Conservation (phyloP, 2,888 invertebrate species). For the Drosophila neonasuta region DNA sequence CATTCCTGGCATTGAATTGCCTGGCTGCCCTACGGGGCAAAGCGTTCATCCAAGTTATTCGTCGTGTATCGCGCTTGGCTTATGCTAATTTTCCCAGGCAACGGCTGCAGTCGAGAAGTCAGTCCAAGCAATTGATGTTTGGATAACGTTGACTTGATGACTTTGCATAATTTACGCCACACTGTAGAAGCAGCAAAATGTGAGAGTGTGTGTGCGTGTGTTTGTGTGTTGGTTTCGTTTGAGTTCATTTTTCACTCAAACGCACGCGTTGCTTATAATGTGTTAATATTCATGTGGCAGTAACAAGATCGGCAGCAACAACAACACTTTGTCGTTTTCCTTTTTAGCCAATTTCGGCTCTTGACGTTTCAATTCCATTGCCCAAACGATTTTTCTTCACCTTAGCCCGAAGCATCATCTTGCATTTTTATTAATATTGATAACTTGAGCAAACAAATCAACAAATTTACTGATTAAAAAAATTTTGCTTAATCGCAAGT, state of each 20-base stretch:
- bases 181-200: constrained; percentile 29
- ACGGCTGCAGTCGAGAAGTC: constrained; percentile 26
- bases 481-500: not conserved
- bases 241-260: constrained; percentile 74
- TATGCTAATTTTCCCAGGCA: constrained; percentile 77
- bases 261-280: constrained; percentile 66
- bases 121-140: constrained; percentile 69
- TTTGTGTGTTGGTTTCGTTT: constrained; percentile 37
- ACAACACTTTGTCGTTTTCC: constrained; percentile 34
- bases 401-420: constrained; percentile 32
- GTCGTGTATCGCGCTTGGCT: constrained; percentile 59
- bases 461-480: not conserved
- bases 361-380: constrained; percentile 71
- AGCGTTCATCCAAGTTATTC: constrained; percentile 49
- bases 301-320: constrained; percentile 23
- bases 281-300: constrained; percentile 67
- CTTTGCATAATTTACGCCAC: constrained; percentile 75
- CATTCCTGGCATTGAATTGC: constrained; percentile 49
- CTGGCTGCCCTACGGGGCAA: constrained; percentile 54
- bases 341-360: constrained; percentile 41
- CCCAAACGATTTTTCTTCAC: constrained; percentile 55
- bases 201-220: not conserved
- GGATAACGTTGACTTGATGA: constrained; percentile 78
- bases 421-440: not conserved
- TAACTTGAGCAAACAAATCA: not conserved